Percentiles rank a stretch among this genome's conserved stretches.
These are phyloP conservation scores for Drosophila yooni DNA, from an alignment of 2,888 invertebrate species.

Conservation along the genomic window DNA sequence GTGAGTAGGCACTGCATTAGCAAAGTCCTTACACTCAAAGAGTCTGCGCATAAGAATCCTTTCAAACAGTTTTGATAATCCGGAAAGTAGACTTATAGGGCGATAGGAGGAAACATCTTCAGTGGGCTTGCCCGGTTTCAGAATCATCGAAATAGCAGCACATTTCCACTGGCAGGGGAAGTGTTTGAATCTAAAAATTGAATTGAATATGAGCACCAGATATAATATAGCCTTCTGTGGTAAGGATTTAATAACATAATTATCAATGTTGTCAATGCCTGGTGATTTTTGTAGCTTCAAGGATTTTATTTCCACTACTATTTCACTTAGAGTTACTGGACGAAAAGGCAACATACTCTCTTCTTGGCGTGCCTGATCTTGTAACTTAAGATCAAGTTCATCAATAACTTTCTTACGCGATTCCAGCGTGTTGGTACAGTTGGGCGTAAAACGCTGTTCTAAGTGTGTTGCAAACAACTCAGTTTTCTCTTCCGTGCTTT, in stretches of 20 bases:
- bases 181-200: neutral
- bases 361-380: neutral
- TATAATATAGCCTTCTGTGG: neutral
- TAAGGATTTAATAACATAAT: neutral
- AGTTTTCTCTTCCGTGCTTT: too few species aligned
- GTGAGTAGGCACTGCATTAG: neutral
- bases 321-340: neutral
- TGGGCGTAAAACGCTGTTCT: too few species aligned
- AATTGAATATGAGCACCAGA: neutral
- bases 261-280: neutral
- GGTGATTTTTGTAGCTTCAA: neutral
- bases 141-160: neutral
- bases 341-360: neutral
- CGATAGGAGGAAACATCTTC: neutral
- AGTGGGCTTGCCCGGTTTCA: neutral
- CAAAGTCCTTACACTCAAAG: neutral
- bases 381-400: neutral
- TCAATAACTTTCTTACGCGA: too few species aligned
- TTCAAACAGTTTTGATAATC: neutral
- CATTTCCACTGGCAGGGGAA: neutral
- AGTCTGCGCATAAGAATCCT: neutral
- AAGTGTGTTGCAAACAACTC: too few species aligned
- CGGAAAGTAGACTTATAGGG: neutral
- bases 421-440: too few species aligned
- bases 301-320: neutral